These are phyloP conservation scores for Limnephilus auricula DNA, from an alignment of 2,888 invertebrate species.

Conservation along the genomic window DNA sequence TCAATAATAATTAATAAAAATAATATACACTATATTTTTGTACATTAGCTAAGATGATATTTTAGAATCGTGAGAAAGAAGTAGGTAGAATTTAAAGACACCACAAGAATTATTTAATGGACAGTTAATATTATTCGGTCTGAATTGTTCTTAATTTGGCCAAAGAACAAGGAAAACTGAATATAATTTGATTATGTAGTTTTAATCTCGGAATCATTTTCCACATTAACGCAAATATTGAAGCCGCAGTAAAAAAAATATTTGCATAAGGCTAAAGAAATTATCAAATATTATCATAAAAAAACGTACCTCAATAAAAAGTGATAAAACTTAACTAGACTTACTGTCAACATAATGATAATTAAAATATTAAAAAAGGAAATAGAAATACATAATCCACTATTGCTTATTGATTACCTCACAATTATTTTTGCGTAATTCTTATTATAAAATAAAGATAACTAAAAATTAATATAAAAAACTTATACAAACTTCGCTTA, in stretches of 20 bases:
- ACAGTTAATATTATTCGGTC: background rate
- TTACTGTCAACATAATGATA: conserved; percentile 65
- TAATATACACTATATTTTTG: conserved; percentile 16
- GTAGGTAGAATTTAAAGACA: background rate
- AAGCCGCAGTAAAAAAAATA: conserved; percentile 68
- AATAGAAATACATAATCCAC: conserved; percentile 67
- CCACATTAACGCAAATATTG: conserved; percentile 67
- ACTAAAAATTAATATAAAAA: conserved; percentile 35
- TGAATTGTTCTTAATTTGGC: background rate
- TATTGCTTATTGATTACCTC: conserved; percentile 35
- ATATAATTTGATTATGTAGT: background rate
- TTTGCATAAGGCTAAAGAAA: conserved; percentile 48
- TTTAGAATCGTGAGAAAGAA: background rate
- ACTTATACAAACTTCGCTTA: conserved; percentile 56
- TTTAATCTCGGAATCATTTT: background rate
- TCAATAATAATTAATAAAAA: conserved; percentile 7
- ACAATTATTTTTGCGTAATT: conserved; percentile 27
- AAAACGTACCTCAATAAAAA: conserved; percentile 66
- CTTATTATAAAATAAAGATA: conserved; percentile 37
- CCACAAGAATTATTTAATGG: background rate
- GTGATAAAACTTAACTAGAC: conserved; percentile 67
- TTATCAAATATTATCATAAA: conserved; percentile 67
- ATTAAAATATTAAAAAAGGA: conserved; percentile 66
- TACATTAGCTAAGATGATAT: conserved; percentile 24
- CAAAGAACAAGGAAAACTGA: background rate